Conservation (phyloP, 2,888 invertebrate species). For the Lymantria monacha region DNA sequence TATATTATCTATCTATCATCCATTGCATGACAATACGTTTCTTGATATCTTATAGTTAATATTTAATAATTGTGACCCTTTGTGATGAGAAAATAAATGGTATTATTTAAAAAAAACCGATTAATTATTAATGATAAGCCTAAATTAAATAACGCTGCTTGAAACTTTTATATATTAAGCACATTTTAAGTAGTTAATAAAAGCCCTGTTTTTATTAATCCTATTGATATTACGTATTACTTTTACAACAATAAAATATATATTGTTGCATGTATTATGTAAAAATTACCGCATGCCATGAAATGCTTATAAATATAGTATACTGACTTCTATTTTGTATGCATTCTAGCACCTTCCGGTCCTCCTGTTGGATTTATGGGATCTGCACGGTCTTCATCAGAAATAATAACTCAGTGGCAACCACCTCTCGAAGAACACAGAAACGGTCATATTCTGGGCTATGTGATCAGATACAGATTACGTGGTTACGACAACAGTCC, state of each 20-base stretch:
- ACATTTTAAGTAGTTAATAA: too few relatives aligned
- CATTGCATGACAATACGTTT: neutral
- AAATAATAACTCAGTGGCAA: conserved; percentile 98
- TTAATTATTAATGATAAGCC: too few relatives aligned
- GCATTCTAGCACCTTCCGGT: conserved; percentile 93
- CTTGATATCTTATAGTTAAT: too few relatives aligned
- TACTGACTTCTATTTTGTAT: neutral
- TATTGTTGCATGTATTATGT: neutral
- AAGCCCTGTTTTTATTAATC: too few relatives aligned
- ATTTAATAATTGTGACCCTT: too few relatives aligned
- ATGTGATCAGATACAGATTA: conserved; percentile 94
- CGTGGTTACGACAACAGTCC: conserved; percentile 96
- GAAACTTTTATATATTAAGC: too few relatives aligned
- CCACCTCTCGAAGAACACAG: conserved; percentile 96
- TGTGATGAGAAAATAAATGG: too few relatives aligned
- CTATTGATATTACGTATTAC: too few relatives aligned
- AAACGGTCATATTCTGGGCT: conserved; percentile 97
- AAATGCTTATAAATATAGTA: conserved; percentile 2
- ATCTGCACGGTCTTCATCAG: conserved; percentile 95
- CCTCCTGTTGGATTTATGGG: conserved; percentile 97
- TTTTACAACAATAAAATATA: too few relatives aligned
- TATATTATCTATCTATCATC: neutral
- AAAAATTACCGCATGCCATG: neutral
- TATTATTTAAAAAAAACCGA: too few relatives aligned
- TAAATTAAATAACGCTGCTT: too few relatives aligned